Evolutionary conservation across 2,113 vertebrate genomes (phyloP).

Genomic region (Hipposideros armiger): DNA sequence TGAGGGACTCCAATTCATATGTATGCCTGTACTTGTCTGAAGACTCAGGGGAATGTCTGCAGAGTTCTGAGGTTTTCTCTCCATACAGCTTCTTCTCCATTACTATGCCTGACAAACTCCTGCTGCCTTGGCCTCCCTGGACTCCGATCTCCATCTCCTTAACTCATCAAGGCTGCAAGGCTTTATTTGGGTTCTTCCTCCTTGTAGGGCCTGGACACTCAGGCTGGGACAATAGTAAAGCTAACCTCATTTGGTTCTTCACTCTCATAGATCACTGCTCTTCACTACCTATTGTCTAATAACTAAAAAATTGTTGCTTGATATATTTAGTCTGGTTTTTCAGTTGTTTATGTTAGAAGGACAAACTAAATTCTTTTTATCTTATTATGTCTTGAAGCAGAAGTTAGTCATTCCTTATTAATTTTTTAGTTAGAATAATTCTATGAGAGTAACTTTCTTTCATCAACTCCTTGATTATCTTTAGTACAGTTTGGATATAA

Average conservation of each 20-base stretch:
- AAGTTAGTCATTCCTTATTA: not conserved
- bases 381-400: not conserved
- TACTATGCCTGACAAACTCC: not conserved
- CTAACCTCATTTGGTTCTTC: not conserved
- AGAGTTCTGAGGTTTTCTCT: not conserved
- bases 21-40: not conserved
- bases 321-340: not conserved
- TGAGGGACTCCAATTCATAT: not conserved
- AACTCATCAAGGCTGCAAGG: not conserved
- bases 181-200: not conserved
- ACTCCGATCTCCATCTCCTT: not conserved
- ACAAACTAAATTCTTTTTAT: not conserved
- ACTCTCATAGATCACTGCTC: not conserved
- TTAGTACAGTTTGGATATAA: not conserved
- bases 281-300: not conserved
- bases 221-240: not conserved
- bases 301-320: not conserved
- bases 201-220: not conserved
- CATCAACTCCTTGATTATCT: not conserved
- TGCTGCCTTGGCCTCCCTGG: not conserved
- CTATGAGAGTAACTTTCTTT: not conserved
- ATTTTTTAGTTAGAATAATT: conserved; percentile 17
- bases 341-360: not conserved
- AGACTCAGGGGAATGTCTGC: not conserved
- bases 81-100: not conserved